These are phyloP conservation scores for Fulica atra DNA, from an alignment of 2,113 vertebrate genomes.

Conservation along the genomic window DNA sequence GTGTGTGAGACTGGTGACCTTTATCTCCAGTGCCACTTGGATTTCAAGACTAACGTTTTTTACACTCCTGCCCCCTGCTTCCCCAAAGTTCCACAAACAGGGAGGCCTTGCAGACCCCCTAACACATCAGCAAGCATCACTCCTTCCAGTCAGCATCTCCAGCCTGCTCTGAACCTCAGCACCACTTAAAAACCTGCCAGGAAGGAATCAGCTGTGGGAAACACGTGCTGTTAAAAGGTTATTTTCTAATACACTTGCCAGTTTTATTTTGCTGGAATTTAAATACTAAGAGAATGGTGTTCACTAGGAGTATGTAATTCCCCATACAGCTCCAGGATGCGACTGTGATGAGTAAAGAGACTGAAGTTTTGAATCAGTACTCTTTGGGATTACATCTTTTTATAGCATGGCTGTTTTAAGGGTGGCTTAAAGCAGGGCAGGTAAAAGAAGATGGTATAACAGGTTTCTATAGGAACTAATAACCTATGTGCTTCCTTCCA, in stretches of 20 bases:
- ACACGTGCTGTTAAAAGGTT: not conserved
- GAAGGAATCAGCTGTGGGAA: not conserved
- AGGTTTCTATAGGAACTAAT: not conserved
- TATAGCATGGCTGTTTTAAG: not conserved
- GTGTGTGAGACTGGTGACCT: not conserved
- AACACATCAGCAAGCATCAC: accelerated
- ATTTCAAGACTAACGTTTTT: not conserved
- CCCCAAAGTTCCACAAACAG: not conserved
- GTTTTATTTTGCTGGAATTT: not conserved
- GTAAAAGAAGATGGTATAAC: not conserved
- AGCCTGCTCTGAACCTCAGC: accelerated
- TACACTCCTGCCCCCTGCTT: accelerated
- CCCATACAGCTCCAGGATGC: not conserved
- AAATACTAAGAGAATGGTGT: accelerated
- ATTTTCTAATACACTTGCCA: not conserved
- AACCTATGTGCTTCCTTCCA: not conserved
- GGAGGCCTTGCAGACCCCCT: not conserved
- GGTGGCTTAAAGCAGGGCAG: not conserved
- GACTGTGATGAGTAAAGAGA: not conserved
- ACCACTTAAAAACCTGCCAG: not conserved
- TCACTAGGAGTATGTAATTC: not conserved
- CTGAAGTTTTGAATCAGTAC: not conserved
- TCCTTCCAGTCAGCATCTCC: not conserved
- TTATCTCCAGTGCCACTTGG: not conserved
- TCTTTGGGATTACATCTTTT: not conserved